Base-by-base conservation (phyloP, 2,888 invertebrate genomes). In the Aelia acuminata region DNA sequence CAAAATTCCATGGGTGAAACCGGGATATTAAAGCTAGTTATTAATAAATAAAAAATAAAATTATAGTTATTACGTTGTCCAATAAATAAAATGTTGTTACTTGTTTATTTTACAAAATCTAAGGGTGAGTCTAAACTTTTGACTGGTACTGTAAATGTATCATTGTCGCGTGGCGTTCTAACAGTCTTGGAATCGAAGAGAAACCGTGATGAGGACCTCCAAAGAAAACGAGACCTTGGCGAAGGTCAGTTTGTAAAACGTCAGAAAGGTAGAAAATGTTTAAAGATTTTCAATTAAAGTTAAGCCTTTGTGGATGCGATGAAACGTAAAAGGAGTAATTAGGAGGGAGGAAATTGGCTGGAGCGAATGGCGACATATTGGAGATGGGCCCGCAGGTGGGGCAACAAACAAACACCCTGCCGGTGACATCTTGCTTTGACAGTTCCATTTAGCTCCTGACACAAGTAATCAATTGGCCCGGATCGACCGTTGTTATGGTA, bases 391-490 rank as follows among this genome's bases (percentile, higher is more conserved):
- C 57, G 49, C 86, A 53, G 53, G 53, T 53, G 86, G 86, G 53
- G 85, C 85, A 50, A 85, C 85, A 85, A 85, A 53, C 85, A 85
- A 85, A 85, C 85, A 85, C 53, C 48, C 87, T 87, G 87, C 49
- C 53, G 22, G 48, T 50, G 84, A 88, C 90, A 49, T 87, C 88
- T 88, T 88, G 89, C 88, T 89, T 89, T 89, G 89, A 89, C 89
- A 89, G 89, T 49, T 89, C 89, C 88, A 89, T 89, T 89, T 89
- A 88, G 87, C 87, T 85, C 48, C 85, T 89, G 89, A 89, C 89
- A 89, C 89, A 88, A 89, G 89, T 89, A 89, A 89, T 89, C 89
- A 89, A 89, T 89, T 89, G 85, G 87, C 47, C 75, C 57, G 85
- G 89, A 88, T 88, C 88, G 87, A 47, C 53, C 87, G 88, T 89